phyloP scores from a whole-genome alignment of 1,140 invertebrate species.

The Rhagoletis pomonella region DNA sequence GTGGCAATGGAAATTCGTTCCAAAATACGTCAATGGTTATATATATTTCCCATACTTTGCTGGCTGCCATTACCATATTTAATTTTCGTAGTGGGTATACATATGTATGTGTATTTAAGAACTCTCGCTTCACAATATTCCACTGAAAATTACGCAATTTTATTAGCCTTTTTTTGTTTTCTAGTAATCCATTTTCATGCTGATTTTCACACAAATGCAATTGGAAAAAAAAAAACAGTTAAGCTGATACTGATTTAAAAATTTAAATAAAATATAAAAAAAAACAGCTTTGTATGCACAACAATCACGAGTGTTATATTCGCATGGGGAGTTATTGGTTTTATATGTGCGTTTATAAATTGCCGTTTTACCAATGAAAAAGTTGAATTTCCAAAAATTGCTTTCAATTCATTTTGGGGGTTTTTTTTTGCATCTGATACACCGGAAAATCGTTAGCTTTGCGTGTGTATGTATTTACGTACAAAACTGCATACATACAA shows the following conservation, averaged over 20 bases:
- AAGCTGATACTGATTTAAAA: conserved; percentile 43
- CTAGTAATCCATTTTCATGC: conserved; percentile 38
- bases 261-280: not conserved
- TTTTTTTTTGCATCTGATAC: not conserved
- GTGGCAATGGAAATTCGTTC: too few relatives aligned
- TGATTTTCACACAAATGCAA: conserved; percentile 29
- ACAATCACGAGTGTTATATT: not conserved
- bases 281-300: not conserved
- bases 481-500: too few relatives aligned
- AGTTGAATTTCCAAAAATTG: not conserved
- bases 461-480: not conserved
- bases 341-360: not conserved
- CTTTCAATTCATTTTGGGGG: not conserved
- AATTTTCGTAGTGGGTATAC: too few relatives aligned
- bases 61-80: too few relatives aligned
- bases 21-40: too few relatives aligned
- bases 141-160: conserved; percentile 7
- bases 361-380: not conserved
- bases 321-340: too few relatives aligned
- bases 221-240: not conserved
- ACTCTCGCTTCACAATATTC: too few relatives aligned
- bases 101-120: too few relatives aligned
- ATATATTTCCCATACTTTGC: too few relatives aligned
- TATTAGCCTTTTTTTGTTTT: conserved; percentile 17
- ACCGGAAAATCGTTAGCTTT: not conserved